Conservation (phyloP, 2,888 invertebrate genomes). For the Microplitis deprimator region DNA sequence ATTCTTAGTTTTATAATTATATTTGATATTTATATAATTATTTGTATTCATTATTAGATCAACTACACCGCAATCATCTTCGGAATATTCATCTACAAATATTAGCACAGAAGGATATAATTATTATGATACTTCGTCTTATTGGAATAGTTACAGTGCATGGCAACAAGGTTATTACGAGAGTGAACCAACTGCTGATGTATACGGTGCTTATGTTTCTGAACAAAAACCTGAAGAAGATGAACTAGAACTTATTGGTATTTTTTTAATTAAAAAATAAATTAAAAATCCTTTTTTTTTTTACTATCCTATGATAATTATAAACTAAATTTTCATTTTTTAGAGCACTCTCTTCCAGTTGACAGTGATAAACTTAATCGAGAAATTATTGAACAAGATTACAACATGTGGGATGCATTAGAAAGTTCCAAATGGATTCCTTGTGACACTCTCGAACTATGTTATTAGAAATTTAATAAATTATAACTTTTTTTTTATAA, state of each 20-base stretch:
- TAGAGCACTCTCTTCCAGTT: constrained; percentile 82
- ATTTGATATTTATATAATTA: constrained; percentile 2
- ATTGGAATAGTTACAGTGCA: constrained; percentile 89
- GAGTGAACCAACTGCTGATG: constrained; percentile 73
- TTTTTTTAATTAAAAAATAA: constrained; percentile 36
- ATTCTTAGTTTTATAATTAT: constrained; percentile 40
- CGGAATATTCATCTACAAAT: constrained; percentile 66
- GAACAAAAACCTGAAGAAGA: constrained; percentile 74
- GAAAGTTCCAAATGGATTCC: constrained; percentile 90
- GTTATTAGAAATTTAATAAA: constrained; percentile 47
- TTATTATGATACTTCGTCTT: constrained; percentile 87
- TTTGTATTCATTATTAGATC: constrained; percentile 69
- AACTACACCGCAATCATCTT: constrained; percentile 74
- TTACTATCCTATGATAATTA: constrained; percentile 19
- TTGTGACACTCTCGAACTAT: constrained; percentile 81
- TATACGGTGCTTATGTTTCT: constrained; percentile 72
- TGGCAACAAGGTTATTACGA: constrained; percentile 84
- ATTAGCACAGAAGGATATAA: constrained; percentile 70
- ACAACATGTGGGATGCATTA: constrained; percentile 85
- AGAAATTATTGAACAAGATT: constrained; percentile 83
- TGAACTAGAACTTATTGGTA: constrained; percentile 83
- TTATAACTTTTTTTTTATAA: background rate
- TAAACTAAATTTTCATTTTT: constrained; percentile 17
- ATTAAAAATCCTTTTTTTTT: background rate
- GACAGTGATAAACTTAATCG: constrained; percentile 85